These are phyloP conservation scores for Calcarius lapponicus DNA, from an alignment of 2,797 vertebrate species.

Conservation along the genomic window DNA sequence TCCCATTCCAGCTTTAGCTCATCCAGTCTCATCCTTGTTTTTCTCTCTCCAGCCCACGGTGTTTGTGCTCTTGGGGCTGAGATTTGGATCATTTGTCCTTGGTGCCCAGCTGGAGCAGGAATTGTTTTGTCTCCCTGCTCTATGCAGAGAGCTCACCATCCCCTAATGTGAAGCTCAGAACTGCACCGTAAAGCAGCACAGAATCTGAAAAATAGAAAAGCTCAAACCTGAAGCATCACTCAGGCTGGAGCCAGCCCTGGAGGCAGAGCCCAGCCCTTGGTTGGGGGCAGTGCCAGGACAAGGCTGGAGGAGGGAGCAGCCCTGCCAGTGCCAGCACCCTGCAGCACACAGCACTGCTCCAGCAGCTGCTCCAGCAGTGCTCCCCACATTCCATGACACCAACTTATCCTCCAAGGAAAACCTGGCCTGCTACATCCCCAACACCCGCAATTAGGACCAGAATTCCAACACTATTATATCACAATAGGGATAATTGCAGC, in stretches of 20 bases:
- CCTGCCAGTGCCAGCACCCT: neutral
- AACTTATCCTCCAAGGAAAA: neutral
- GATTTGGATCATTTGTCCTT: neutral
- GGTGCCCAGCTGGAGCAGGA: neutral
- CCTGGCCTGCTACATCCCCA: neutral
- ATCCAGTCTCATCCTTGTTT: neutral
- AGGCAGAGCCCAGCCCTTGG: neutral
- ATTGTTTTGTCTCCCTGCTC: neutral
- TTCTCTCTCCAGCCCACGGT: neutral
- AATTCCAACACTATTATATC: neutral
- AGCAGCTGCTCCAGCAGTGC: neutral
- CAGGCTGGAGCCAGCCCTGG: neutral
- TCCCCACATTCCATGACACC: neutral
- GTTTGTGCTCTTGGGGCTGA: neutral
- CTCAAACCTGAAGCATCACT: neutral
- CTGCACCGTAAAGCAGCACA: neutral
- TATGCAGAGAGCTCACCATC: rapidly evolving
- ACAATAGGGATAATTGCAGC: neutral
- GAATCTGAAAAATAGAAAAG: neutral
- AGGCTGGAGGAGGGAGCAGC: neutral
- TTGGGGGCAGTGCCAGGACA: rapidly evolving
- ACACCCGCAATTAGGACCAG: neutral
- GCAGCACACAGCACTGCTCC: neutral
- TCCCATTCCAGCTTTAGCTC: neutral
- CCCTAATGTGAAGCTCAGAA: neutral